Percentiles rank a stretch among this genome's conserved stretches.
These are phyloP conservation scores for Corvus moneduloides DNA, from an alignment of 2,113 vertebrate species.

Conservation along the genomic window DNA sequence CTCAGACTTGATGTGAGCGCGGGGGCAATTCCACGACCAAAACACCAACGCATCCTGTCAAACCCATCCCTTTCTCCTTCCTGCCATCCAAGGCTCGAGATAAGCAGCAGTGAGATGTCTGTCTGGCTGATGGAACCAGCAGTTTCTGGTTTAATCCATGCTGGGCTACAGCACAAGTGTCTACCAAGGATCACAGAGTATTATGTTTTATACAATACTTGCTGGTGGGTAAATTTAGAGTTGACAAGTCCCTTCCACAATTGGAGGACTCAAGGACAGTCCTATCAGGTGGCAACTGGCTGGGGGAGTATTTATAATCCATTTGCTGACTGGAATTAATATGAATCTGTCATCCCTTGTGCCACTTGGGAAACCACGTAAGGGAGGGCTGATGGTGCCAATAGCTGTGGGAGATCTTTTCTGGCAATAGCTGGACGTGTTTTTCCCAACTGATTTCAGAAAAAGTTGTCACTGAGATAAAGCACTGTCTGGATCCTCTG, in stretches of 20 bases:
- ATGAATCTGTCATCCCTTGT: constrained; percentile 67
- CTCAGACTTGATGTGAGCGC: not conserved
- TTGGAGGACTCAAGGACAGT: constrained; percentile 56
- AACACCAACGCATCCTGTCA: constrained; percentile 4
- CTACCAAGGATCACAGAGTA: not conserved
- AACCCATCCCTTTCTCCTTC: constrained; percentile 15
- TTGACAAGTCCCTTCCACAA: constrained; percentile 62
- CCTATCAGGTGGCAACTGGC: constrained; percentile 69
- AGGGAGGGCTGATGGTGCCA: not conserved
- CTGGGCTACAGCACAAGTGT: constrained; percentile 3
- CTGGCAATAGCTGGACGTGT: constrained; percentile 6
- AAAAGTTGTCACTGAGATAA: constrained; percentile 29
- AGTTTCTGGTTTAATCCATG: constrained; percentile 14
- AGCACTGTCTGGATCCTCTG: not conserved
- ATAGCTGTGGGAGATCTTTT: constrained; percentile 16
- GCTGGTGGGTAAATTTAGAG: constrained; percentile 69
- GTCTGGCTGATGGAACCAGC: not conserved
- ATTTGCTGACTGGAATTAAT: constrained; percentile 71
- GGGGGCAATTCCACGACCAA: not conserved
- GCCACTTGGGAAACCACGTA: constrained; percentile 34
- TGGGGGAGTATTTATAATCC: constrained; percentile 69
- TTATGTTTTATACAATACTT: constrained; percentile 18
- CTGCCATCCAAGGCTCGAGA: not conserved
- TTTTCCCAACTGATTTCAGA: not conserved
- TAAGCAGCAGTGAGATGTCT: constrained; percentile 26